Conservation (phyloP, 2,888 invertebrate genomes). For the Dryadula phaetusa region DNA sequence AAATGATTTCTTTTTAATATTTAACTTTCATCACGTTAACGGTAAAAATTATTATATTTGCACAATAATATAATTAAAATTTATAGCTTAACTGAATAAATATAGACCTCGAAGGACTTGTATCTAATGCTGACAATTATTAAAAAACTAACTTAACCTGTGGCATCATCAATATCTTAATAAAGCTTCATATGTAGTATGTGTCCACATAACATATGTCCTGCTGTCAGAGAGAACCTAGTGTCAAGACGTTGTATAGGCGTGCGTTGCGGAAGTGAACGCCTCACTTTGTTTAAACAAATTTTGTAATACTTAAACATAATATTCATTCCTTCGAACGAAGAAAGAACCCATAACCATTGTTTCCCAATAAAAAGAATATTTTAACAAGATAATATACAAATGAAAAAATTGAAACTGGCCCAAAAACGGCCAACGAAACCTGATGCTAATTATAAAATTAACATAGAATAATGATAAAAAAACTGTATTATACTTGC, state of each 20-base stretch:
- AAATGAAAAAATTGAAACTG: neutral
- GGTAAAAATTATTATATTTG: neutral
- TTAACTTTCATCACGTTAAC: slow-evolving; percentile 8
- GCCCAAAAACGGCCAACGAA: slow-evolving; percentile 9
- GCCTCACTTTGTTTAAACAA: too few relatives aligned
- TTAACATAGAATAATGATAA: slow-evolving; percentile 41
- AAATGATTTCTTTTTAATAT: slow-evolving; percentile 13
- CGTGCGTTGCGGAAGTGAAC: too few relatives aligned
- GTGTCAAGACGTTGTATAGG: too few relatives aligned
- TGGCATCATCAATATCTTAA: neutral
- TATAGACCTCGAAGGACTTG: slow-evolving; percentile 1
- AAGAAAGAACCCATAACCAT: too few relatives aligned
- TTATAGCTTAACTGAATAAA: slow-evolving; percentile 2
- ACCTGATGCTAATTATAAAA: slow-evolving; percentile 28
- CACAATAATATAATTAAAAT: neutral
- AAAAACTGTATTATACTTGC: slow-evolving; percentile 33
- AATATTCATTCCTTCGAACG: too few relatives aligned
- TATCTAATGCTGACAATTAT: neutral
- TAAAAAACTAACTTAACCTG: neutral
- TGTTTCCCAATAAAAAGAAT: too few relatives aligned
- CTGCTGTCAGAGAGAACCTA: too few relatives aligned
- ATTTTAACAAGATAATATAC: too few relatives aligned
- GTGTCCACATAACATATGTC: too few relatives aligned
- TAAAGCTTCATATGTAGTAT: too few relatives aligned
- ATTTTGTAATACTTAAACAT: too few relatives aligned